Base-by-base conservation (phyloP, 1,140 invertebrate species). In the Drosophila virilis region DNA sequence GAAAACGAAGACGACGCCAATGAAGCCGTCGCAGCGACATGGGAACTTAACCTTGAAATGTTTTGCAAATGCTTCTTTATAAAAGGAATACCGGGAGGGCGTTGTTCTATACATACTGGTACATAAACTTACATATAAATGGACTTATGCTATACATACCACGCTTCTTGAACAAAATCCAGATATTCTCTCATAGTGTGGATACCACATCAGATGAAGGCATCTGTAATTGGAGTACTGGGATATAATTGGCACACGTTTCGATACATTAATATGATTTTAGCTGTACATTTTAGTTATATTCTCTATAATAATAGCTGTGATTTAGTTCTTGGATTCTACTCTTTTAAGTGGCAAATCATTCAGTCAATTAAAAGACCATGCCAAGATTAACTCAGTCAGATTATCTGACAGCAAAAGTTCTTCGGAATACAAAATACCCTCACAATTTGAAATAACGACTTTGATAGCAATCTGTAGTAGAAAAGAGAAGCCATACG, bases 41-140 rank as follows among this genome's bases (percentile, higher is more conserved):
- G 76, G 72, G 79, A 83, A 77, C 72, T 59, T 86, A 86, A 86
- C 83, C 83, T 86, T 86, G 84, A 86, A 86, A 79, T 70, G 67
- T 72, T 71, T 33, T 61, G 28, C 54, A 43, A 35, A 37, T 45
- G 37, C 38, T 35, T 35, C 46, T 35, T 42, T 22, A 60, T 60
- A 35, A 43, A 38, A 48, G 17, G 8, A 12, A 43, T 33, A 6
- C 35, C 55, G 42, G 57, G n/a, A 46, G 51, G 43, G 33, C 51
- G 28, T 64, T 55, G 59, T 32, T 58, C 40, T 8, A 12, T 28
- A 33, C 42, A 33, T 9, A 28, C 46, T 22, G 22, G 12, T 43
- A 22, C 13, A 54, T 17, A 13, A 51, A 22, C 46, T 1, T 28
- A 17, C 12, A 32, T 8, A 9, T 1, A 8, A 10, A 28, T 28